Evolutionary conservation across 1,140 invertebrate species (phyloP).

Genomic region (Camponotus floridanus): DNA sequence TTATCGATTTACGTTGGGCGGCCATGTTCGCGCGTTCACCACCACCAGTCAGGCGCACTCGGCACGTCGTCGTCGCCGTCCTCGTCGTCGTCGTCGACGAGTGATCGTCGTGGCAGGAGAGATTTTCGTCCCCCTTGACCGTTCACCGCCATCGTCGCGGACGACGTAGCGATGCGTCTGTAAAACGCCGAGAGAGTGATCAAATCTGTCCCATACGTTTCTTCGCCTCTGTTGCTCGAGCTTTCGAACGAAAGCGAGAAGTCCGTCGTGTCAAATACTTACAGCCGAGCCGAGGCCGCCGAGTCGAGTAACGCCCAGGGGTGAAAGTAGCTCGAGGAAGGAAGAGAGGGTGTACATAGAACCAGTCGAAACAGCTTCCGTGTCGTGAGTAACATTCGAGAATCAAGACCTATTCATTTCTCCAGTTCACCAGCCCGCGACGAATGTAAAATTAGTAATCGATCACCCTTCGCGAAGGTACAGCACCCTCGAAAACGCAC

Average conservation of each 20-base stretch:
- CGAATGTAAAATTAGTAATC: conserved; percentile 29
- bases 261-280: conserved; percentile 22
- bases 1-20: conserved; percentile 82
- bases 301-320: conserved; percentile 32
- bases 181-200: conserved; percentile 61
- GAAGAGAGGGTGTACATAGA: not conserved
- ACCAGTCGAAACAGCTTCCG: conserved; percentile 11
- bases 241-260: not conserved
- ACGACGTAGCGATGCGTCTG: conserved; percentile 74
- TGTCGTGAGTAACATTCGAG: conserved; percentile 32
- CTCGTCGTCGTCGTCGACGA: conserved; percentile 61
- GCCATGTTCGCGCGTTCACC: conserved; percentile 80
- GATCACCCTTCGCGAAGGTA: conserved; percentile 16
- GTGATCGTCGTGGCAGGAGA: conserved; percentile 30
- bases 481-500: not conserved
- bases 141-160: conserved; percentile 16
- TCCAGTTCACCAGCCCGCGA: not conserved
- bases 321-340: conserved; percentile 45
- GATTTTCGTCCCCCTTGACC: conserved; percentile 4
- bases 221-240: not conserved
- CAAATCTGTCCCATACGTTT: not conserved
- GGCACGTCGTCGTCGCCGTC: conserved; percentile 78
- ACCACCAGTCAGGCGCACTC: conserved; percentile 82
- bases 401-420: conserved; percentile 22
- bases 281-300: conserved; percentile 36